Evolutionary conservation across 1,140 invertebrate genomes (phyloP).

Genomic region (Drosophila lowei): DNA sequence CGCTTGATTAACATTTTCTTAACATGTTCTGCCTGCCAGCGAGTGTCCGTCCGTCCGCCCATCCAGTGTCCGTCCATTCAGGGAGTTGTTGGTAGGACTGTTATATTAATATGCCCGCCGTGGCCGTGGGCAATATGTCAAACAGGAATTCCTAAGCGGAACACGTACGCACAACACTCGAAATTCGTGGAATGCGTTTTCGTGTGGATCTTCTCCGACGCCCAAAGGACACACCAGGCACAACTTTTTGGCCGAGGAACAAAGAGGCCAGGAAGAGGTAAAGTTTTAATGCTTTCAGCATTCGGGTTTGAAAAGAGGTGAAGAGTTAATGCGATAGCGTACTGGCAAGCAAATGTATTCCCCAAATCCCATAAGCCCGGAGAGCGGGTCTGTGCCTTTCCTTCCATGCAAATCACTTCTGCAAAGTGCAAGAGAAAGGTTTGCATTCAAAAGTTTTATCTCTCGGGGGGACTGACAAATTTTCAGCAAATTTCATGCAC

Average conservation of each 20-base stretch:
- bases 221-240: slow-evolving; percentile 40
- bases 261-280: background rate
- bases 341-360: slow-evolving; percentile 43
- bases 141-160: slow-evolving; percentile 74
- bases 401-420: slow-evolving; percentile 63
- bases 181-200: slow-evolving; percentile 70
- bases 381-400: too few species aligned
- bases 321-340: slow-evolving; percentile 65
- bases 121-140: slow-evolving; percentile 75
- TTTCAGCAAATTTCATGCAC: slow-evolving; percentile 79
- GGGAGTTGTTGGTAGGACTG: slow-evolving; percentile 1
- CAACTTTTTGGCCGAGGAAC: slow-evolving; percentile 23
- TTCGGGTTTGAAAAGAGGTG: slow-evolving; percentile 47
- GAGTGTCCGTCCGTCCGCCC: background rate
- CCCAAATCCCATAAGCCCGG: slow-evolving; percentile 51
- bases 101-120: slow-evolving; percentile 73
- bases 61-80: too few species aligned
- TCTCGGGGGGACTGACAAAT: slow-evolving; percentile 66
- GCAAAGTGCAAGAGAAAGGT: slow-evolving; percentile 61
- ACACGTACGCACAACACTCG: slow-evolving; percentile 73
- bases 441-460: slow-evolving; percentile 51
- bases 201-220: slow-evolving; percentile 31
- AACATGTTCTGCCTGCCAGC: slow-evolving; percentile 39
- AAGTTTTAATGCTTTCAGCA: slow-evolving; percentile 67
- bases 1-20: slow-evolving; percentile 80